A percentile compares a stretch with the other conserved stretches of the same genome.
phyloP scores from a whole-genome alignment of 53 echinoderm and acorn worm species.

The Crossaster papposus region DNA sequence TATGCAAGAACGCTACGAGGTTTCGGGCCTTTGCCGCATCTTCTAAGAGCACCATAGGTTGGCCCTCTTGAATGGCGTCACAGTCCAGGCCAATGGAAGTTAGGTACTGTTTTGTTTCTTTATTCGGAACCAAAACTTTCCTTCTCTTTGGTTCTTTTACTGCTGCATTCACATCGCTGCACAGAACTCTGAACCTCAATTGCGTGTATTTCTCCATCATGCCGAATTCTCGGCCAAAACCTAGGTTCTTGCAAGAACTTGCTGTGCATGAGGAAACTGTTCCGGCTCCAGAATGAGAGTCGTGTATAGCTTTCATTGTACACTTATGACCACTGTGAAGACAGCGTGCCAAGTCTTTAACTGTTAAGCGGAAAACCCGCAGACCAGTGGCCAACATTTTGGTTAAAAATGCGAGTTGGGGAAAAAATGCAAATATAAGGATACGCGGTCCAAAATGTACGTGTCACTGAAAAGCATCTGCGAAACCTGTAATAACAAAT shows the following conservation, averaged over 20 bases:
- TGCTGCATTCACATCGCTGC: conserved; percentile 9
- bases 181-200: not conserved
- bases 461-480: not conserved
- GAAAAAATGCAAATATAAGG: not conserved
- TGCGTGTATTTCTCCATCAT: not conserved
- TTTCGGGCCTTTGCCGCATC: conserved; percentile 45
- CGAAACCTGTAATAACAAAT: too few relatives aligned
- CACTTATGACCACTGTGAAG: not conserved
- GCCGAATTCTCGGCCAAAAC: not conserved
- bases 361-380: not conserved
- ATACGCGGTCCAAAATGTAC: not conserved
- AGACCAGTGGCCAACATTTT: conserved; percentile 8
- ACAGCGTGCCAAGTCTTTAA: conserved; percentile 9
- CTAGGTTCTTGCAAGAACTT: not conserved
- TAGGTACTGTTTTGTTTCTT: conserved; percentile 63
- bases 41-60: conserved; percentile 64
- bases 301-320: not conserved
- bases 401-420: not conserved
- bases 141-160: not conserved
- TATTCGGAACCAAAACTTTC: conserved; percentile 42
- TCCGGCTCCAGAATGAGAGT: not conserved
- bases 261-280: not conserved
- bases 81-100: conserved; percentile 61
- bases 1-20: conserved; percentile 70
- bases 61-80: conserved; percentile 39